A percentile compares a stretch with the other conserved stretches of the same genome.
Evolutionary conservation across 64 coral and sea anemone species (phyloP).

Genomic region (Cladopsammia gracilis): DNA sequence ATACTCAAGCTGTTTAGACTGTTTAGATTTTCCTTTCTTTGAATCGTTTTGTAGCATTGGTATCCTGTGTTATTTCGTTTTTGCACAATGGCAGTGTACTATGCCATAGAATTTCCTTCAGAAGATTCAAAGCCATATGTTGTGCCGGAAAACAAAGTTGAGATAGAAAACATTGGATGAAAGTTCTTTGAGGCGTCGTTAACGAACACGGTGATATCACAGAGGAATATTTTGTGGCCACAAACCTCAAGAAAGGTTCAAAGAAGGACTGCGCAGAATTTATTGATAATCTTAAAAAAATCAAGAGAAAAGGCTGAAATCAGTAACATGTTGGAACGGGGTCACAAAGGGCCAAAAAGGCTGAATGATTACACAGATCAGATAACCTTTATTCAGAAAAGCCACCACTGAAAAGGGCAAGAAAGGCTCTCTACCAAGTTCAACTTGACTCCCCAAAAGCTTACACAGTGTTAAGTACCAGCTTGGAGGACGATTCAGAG

Average conservation of each 20-base stretch:
- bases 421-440: not conserved
- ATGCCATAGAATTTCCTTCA: slow-evolving; percentile 32
- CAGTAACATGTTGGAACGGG: slow-evolving; percentile 28
- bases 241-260: slow-evolving; percentile 35
- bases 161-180: not conserved
- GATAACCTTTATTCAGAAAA: not conserved
- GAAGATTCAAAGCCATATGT: slow-evolving; percentile 33
- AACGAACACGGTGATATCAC: slow-evolving; percentile 29
- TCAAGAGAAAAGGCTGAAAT: slow-evolving; percentile 34
- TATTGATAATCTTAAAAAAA: slow-evolving; percentile 4
- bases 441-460: too few species aligned
- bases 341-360: not conserved
- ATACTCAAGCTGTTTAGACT: slow-evolving; percentile 23
- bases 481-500: not conserved
- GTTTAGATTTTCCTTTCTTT: too few species aligned
- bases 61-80: not conserved
- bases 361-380: not conserved
- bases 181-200: slow-evolving; percentile 33
- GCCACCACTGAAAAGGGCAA: slow-evolving; percentile 13
- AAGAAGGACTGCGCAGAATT: slow-evolving; percentile 33
- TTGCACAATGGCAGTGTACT: slow-evolving; percentile 19
- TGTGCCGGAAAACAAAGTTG: slow-evolving; percentile 34
- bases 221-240: slow-evolving; percentile 53
- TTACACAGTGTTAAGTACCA: not conserved
- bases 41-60: slow-evolving; percentile 3